Evolutionary conservation across 1,140 invertebrate genomes (phyloP), one percentile per base, ranked within the genome.

Genomic region (Rhopalosiphum padi): DNA sequence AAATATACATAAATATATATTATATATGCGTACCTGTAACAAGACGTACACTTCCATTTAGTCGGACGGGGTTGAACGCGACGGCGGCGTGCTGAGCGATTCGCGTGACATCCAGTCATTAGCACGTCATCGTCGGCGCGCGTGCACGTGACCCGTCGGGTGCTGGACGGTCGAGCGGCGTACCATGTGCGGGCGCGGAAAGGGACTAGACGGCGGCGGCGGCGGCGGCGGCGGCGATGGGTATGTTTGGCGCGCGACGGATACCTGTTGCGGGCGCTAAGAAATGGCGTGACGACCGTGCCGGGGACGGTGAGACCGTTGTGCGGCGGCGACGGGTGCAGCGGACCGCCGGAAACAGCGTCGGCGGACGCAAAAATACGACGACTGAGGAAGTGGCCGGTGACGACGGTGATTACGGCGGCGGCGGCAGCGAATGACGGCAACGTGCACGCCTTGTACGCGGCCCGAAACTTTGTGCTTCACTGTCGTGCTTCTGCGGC

Each of bases 401-500:
- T 37, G 77, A 83, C 77, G 77, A 23, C 77, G 35, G 35, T 37
- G n/a, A 83, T 23, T 83, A 35, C 77, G 77, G 5, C 43, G 22
- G 43, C 25, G 30, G 23, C 85, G 85, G 30, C 41, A 25, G 30
- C 86, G 86, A 48, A 18, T 25, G 43, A 48, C 46, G 86, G 30
- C 86, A 30, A 35, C 86, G n/a, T 18, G 86, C 41, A 86, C 85
- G 30, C 86, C 43, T 87, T 35, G 86, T 87, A 87, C 86, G 86
- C 86, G 86, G 43, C 86, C 86, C 86, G 86, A 87, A 87, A 87
- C 86, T 87, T 48, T 87, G 86, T 48, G 86, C 86, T 87, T 87
- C 43, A 87, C 86, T 87, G 86, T 87, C 46, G 86, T 46, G 86
- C 46, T 37, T 37, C 37, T 11, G 37, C 41, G 83, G 82, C 82